A percentile compares a stretch with the other conserved stretches of the same genome.
These are phyloP conservation scores for Acipenser transmontanus DNA, from an alignment of 2,797 vertebrate genomes.

Conservation along the genomic window DNA sequence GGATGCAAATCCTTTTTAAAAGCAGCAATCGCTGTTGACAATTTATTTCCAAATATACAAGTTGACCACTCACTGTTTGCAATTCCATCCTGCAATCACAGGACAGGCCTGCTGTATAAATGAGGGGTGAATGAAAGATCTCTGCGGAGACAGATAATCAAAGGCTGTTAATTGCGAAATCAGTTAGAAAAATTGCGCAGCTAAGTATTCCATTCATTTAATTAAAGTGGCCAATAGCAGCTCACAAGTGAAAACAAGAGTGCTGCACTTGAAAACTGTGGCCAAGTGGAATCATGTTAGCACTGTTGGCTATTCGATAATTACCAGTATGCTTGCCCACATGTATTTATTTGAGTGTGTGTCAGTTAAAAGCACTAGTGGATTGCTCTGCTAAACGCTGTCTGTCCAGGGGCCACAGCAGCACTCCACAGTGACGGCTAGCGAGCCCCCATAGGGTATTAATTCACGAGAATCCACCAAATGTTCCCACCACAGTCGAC, in stretches of 20 bases:
- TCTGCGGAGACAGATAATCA: conserved; percentile 32
- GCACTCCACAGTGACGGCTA: background rate
- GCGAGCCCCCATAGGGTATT: conserved; percentile 39
- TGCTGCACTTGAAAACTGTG: background rate
- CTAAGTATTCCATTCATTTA: conserved; percentile 17
- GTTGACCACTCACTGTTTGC: background rate
- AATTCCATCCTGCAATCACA: background rate
- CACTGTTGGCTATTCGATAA: too few species aligned
- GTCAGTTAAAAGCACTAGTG: too few species aligned
- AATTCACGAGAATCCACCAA: conserved; percentile 47
- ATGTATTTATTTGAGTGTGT: too few species aligned
- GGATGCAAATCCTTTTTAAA: background rate
- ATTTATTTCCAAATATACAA: background rate
- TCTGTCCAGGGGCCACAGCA: background rate
- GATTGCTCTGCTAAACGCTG: background rate
- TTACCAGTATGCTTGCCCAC: too few species aligned
- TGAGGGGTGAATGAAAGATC: conserved; percentile 33
- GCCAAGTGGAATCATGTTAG: background rate
- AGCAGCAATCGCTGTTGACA: conserved; percentile 11
- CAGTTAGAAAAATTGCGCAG: conserved; percentile 20
- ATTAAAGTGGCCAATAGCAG: conserved; percentile 7
- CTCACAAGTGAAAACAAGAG: background rate
- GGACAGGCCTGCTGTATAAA: conserved; percentile 8
- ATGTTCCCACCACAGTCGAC: conserved; percentile 59
- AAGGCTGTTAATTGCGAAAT: conserved; percentile 28